Conservation (phyloP, 2,113 vertebrate genomes). For the Platichthys flesus region DNA sequence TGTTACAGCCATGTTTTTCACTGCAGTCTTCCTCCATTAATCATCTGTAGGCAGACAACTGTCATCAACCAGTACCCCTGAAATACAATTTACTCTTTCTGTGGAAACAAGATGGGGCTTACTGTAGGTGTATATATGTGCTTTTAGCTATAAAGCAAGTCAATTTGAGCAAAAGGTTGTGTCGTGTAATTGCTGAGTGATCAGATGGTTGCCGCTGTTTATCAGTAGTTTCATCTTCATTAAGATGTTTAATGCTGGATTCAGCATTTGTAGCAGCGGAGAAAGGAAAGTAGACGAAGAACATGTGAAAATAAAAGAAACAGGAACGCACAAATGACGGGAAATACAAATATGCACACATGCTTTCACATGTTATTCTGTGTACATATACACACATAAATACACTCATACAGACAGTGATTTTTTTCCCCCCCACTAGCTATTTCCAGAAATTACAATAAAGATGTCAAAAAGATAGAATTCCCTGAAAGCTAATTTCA, state of each 20-base stretch:
- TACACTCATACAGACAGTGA: not conserved
- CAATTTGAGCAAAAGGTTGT: slow-evolving; percentile 16
- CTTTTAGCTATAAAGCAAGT: not conserved
- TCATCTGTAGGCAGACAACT: slow-evolving; percentile 21
- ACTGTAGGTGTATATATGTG: not conserved
- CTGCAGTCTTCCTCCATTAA: slow-evolving; percentile 21
- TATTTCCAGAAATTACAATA: slow-evolving; percentile 6
- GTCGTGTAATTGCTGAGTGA: not conserved
- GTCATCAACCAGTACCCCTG: slow-evolving; percentile 24
- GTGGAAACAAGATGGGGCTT: not conserved
- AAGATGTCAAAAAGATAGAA: slow-evolving; percentile 1
- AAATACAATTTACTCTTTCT: slow-evolving; percentile 23
- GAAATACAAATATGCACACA: not conserved
- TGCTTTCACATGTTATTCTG: slow-evolving; percentile 28
- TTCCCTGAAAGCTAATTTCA: slow-evolving; percentile 20
- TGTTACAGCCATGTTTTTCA: slow-evolving; percentile 14
- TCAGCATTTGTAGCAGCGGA: not conserved
- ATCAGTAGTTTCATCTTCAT: not conserved
- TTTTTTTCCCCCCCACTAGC: fast-evolving
- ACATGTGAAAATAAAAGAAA: not conserved
- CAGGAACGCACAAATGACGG: slow-evolving; percentile 19
- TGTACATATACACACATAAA: slow-evolving; percentile 9
- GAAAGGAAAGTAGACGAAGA: slow-evolving; percentile 36
- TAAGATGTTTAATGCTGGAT: not conserved
- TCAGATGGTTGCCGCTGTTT: not conserved